Evolutionary conservation across 2,113 vertebrate genomes (phyloP), one percentile per base, ranked within the genome.

Genomic region (Pontoporia blainvillei): DNA sequence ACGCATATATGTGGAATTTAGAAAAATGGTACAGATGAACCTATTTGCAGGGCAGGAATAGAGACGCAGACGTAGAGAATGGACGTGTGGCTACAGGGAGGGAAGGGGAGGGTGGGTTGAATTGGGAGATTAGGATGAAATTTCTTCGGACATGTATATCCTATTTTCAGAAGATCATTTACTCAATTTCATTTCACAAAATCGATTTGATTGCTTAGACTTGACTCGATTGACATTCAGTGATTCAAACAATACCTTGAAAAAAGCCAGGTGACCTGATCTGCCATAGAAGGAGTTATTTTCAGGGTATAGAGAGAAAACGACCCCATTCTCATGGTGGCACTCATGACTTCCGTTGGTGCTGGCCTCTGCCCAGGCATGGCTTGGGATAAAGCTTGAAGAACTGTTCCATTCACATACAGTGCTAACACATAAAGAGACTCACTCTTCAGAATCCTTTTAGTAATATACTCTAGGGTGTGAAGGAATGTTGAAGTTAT

Each of bases 101-200:
- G 54, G 54, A 21, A 57, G 20, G 52, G 20, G 54, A 52, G 52
- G 18, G 54, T 57, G 54, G 54, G 54, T 21, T 57, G 54, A 57
- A 57, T 8, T 57, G 54, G 54, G 20, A 57, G 54, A 57, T 57
- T 21, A 91, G 46, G n/a, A 36, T 91, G 39, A 46, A 59, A 29
- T 66, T 86, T 86, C 23, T 82, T 87, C 21, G 52, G 54, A 17
- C 25, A 6, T 44, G 4, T 20, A 64, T 52, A 52, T 52, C 52
- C 14, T 71, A 25, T n/a, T 64, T 91, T 59, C 62, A 81, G 59
- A 81, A 85, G 59, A 85, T 87, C 1, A 59, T 59, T 71, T 92
- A 87, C 84, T 84, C 29, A 21, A 14, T 67, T 81, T 29, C 27
- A 73, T 88, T 31, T n/a, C 23, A 59, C 10, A 31, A 36, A 69